phyloP scores from a whole-genome alignment of 1,140 invertebrate species.

The Antheraea mylitta region DNA sequence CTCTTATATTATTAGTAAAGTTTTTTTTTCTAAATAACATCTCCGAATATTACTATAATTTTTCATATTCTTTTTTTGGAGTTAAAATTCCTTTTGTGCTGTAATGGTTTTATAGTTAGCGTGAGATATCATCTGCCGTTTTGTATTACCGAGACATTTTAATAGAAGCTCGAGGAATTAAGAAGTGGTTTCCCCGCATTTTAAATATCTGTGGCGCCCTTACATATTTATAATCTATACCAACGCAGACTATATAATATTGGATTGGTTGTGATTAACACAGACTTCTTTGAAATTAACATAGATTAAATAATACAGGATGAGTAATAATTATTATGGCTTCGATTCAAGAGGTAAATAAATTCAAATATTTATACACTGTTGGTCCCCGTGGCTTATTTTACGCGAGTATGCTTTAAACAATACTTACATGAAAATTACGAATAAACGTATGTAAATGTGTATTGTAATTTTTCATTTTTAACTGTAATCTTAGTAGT shows the following conservation, averaged over 20 bases:
- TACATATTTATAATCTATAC: background rate
- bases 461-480: too few relatives aligned
- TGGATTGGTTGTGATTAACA: too few relatives aligned
- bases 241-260: background rate
- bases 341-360: too few relatives aligned
- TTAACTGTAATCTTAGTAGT: too few relatives aligned
- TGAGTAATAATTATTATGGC: too few relatives aligned
- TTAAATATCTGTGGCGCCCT: background rate
- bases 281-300: too few relatives aligned
- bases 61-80: background rate
- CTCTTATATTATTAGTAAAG: background rate
- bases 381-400: too few relatives aligned
- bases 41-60: slow-evolving; percentile 4
- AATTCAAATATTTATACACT: too few relatives aligned
- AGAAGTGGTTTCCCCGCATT: background rate
- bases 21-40: slow-evolving; percentile 3
- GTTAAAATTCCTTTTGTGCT: slow-evolving; percentile 1
- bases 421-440: too few relatives aligned
- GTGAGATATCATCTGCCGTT: background rate
- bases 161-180: background rate
- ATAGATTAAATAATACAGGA: too few relatives aligned
- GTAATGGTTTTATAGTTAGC: background rate
- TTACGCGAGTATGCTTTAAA: too few relatives aligned
- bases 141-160: background rate
- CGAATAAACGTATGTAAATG: too few relatives aligned